These are phyloP conservation scores for Abscondita cerata DNA, from an alignment of 2,888 invertebrate species.

Conservation along the genomic window DNA sequence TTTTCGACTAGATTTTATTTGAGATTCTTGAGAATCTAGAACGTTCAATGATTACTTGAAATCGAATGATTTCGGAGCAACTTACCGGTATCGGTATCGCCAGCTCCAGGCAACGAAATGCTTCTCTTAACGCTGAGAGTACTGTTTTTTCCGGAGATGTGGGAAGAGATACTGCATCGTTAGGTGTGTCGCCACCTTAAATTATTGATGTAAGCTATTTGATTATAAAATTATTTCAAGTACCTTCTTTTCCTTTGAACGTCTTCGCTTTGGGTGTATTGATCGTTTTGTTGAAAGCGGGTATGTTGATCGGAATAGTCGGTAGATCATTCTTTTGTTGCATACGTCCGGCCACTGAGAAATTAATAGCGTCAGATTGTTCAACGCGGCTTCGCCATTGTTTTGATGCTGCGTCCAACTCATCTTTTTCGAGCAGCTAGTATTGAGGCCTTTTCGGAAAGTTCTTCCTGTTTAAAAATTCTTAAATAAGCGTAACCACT, in stretches of 20 bases:
- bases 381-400: conserved; percentile 69
- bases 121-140: conserved; percentile 58
- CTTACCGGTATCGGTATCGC: conserved; percentile 41
- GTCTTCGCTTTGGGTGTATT: conserved; percentile 61
- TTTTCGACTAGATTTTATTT: conserved; percentile 36
- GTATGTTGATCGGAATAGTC: conserved; percentile 52
- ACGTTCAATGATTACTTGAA: too few species aligned
- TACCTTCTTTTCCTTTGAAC: conserved; percentile 63
- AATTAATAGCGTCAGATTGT: conserved; percentile 82
- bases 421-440: conserved; percentile 71
- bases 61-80: too few species aligned
- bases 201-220: background rate
- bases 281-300: conserved; percentile 59
- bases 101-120: conserved; percentile 58
- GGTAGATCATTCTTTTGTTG: conserved; percentile 58
- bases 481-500: conserved; percentile 6
- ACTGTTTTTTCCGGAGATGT: conserved; percentile 55
- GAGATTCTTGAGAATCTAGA: conserved; percentile 27
- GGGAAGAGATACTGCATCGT: conserved; percentile 53
- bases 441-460: conserved; percentile 55
- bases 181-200: conserved; percentile 33
- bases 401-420: conserved; percentile 72
- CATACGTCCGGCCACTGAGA: conserved; percentile 89
- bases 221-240: background rate
- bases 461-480: conserved; percentile 50